Conservation (phyloP, 2,113 vertebrate genomes). For the Actenoides hombroni region DNA sequence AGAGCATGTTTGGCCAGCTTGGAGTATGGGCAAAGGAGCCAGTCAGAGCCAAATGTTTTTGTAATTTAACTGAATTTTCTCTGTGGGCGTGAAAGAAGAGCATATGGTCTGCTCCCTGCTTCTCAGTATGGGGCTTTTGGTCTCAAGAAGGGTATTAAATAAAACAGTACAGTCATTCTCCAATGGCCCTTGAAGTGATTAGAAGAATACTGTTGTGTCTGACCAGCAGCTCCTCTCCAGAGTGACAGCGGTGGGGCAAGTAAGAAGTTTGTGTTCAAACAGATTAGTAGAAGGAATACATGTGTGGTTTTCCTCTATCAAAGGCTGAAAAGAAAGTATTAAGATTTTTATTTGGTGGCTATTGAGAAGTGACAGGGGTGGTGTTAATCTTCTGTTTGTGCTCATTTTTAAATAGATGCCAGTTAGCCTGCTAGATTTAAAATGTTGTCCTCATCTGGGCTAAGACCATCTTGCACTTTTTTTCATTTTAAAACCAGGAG, state of each 20-base stretch:
- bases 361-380: background rate
- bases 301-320: background rate
- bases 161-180: background rate
- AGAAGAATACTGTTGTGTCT: background rate
- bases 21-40: background rate
- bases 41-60: background rate
- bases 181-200: background rate
- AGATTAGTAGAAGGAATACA: background rate
- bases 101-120: background rate
- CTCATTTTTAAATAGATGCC: background rate
- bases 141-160: background rate
- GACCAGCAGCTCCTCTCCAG: background rate
- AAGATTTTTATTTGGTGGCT: background rate
- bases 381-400: background rate
- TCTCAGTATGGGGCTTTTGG: background rate
- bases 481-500: background rate
- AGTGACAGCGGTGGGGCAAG: background rate
- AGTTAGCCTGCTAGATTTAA: background rate
- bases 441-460: background rate
- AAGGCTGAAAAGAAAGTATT: background rate
- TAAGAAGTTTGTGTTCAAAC: background rate
- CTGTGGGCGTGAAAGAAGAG: background rate
- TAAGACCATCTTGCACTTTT: background rate
- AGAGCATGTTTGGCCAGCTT: background rate
- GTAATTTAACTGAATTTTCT: background rate